Evolutionary conservation across 2,113 vertebrate species (phyloP), one percentile per base, ranked within the genome.

Genomic region (Motacilla tschutschensis): DNA sequence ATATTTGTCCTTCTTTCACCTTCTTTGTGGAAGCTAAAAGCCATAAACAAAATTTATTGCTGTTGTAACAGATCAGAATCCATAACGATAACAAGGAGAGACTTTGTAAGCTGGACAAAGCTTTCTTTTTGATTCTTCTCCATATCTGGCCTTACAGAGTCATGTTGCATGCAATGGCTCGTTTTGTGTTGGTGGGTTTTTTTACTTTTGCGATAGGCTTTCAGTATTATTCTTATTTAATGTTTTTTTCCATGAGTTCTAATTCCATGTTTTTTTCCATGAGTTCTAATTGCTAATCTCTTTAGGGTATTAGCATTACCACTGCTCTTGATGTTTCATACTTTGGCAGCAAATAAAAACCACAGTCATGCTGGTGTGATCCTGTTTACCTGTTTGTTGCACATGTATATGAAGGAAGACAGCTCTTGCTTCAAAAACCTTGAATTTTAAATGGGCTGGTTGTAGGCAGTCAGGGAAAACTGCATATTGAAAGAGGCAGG

Each of bases 61-160:
- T 91, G 79, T 71, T 93, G 51, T 84, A 90, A 79, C 81, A 79
- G 71, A 84, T 87, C 75, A 88, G 84, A 88, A 63, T 79, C 64
- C 55, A 59, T 70, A 93, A 73, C 55, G 75, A 84, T 47, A 87
- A 77, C 69, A 92, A 87, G 69, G 76, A 91, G 55, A 77, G 44
- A 83, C 76, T 87, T 73, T 91, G 57, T 92, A 87, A 85, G 85
- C 53, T 0, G 3, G 47, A 70, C 85, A 93, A 82, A 70, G 60
- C 60, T 85, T 86, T 72, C 76, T 83, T 86, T 93, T 92, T 77
- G 76, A 36, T 83, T 83, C 57, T 36, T 87, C 8, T 51, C 59
- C 16, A 8, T 92, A 90, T 85, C 60, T 92, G 53, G 33, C 57
- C 55, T 77, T 82, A 79, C 20, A 62, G 50, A 72, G 63, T 63